Evolutionary conservation across 2,113 vertebrate species (phyloP).

Genomic region (Chinchilla lanigera): DNA sequence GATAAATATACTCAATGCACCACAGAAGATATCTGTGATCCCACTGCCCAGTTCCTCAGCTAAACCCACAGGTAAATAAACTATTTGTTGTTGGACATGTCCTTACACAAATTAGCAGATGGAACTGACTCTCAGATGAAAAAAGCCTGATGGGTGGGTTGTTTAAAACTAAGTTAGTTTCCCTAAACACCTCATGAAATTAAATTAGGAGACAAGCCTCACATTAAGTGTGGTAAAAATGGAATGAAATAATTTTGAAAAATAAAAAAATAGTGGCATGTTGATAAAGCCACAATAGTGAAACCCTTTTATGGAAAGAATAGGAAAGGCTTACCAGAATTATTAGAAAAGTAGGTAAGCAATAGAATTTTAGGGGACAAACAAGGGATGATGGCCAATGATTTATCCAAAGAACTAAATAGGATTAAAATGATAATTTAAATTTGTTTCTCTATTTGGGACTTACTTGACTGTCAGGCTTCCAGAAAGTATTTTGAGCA

Average conservation of each 20-base stretch:
- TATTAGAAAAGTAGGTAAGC: background rate
- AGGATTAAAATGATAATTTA: slow-evolving; percentile 8
- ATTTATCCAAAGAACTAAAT: slow-evolving; percentile 39
- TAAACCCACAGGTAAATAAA: background rate
- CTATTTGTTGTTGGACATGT: background rate
- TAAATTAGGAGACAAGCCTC: background rate
- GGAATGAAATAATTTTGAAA: slow-evolving; percentile 54
- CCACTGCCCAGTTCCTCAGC: background rate
- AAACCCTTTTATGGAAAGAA: background rate
- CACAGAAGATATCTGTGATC: background rate
- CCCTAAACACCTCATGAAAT: slow-evolving; percentile 1
- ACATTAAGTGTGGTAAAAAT: background rate
- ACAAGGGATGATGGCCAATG: background rate
- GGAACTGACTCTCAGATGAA: background rate
- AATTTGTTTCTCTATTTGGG: slow-evolving; percentile 16
- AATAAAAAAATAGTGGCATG: slow-evolving; percentile 1
- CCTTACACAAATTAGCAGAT: background rate
- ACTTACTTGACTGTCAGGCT: background rate
- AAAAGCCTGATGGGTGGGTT: background rate
- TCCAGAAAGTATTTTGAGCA: slow-evolving; percentile 21
- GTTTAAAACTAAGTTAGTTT: slow-evolving; percentile 22
- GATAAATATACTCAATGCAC: background rate
- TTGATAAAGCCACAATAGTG: background rate
- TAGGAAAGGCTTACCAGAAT: slow-evolving; percentile 10
- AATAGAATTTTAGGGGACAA: background rate